Percentiles rank a stretch among this genome's conserved stretches.
Conservation (phyloP, 2,797 vertebrate genomes). For the Ctenosaura bakeri region DNA sequence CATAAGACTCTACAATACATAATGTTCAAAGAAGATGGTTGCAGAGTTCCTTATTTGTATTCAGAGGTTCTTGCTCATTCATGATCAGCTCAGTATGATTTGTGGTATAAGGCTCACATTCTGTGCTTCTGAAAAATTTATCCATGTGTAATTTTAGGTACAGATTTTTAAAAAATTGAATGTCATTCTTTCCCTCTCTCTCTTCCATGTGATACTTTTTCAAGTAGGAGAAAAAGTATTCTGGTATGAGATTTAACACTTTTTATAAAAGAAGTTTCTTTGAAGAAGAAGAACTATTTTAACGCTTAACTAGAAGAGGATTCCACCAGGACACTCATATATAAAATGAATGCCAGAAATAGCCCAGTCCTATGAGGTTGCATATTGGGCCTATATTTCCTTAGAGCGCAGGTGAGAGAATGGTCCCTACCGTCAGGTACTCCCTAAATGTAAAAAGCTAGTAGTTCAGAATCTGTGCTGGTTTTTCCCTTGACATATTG, state of each 20-base stretch:
- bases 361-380: not conserved
- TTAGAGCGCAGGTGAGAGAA: not conserved
- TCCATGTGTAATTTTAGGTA: not conserved
- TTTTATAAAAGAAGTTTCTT: conserved; percentile 8
- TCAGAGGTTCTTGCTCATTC: not conserved
- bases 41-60: not conserved
- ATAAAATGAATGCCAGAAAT: not conserved
- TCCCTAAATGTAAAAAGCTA: not conserved
- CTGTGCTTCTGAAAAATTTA: not conserved
- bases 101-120: not conserved
- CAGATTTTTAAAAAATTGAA: not conserved
- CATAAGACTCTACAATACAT: not conserved
- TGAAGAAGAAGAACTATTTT: not conserved
- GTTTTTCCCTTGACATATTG: not conserved
- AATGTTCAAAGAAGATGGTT: not conserved
- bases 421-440: not conserved
- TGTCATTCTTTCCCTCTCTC: rapidly evolving
- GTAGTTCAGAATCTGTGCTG: not conserved
- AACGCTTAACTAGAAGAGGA: not conserved
- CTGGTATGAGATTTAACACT: not conserved
- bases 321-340: not conserved
- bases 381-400: not conserved
- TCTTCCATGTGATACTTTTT: not conserved
- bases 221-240: not conserved
- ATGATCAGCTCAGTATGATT: not conserved